phyloP scores from a whole-genome alignment of 2,888 invertebrate genomes.

The Drosophila subquinaria region DNA sequence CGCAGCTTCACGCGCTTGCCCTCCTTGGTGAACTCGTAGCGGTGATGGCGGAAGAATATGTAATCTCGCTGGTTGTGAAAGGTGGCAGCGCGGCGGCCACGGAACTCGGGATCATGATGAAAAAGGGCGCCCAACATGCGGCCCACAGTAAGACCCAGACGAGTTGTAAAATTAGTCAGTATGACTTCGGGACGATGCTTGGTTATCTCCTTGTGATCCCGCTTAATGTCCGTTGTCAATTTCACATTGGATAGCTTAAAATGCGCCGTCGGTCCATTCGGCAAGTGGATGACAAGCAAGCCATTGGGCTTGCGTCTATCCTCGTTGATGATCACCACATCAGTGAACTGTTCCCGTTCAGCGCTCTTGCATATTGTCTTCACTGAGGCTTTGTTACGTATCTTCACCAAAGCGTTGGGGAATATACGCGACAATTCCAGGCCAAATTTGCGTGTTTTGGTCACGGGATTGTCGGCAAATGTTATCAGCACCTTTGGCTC shows the following conservation, averaged over 20 bases:
- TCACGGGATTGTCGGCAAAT: constrained; percentile 95
- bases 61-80: constrained; percentile 99
- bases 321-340: constrained; percentile 97
- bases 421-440: constrained; percentile 95
- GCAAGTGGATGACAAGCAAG: constrained; percentile 96
- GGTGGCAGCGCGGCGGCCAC: constrained; percentile 96
- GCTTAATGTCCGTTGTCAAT: constrained; percentile 93
- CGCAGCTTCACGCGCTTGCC: constrained; percentile 91
- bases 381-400: constrained; percentile 94
- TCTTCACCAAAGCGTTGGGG: constrained; percentile 95
- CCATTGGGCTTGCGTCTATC: constrained; percentile 97
- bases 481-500: constrained; percentile 98
- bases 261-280: constrained; percentile 98
- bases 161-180: constrained; percentile 97
- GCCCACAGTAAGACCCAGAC: constrained; percentile 95
- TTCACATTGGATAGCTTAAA: constrained; percentile 97
- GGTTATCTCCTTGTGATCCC: constrained; percentile 92
- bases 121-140: constrained; percentile 97
- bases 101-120: constrained; percentile 98
- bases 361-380: constrained; percentile 97
- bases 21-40: constrained; percentile 96
- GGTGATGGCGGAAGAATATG: constrained; percentile 99
- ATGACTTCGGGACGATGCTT: constrained; percentile 97
- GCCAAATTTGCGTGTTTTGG: constrained; percentile 96
- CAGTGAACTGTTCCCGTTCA: constrained; percentile 92